These are phyloP conservation scores for Pteronura brasiliensis DNA, from an alignment of 2,113 vertebrate genomes.

Conservation along the genomic window DNA sequence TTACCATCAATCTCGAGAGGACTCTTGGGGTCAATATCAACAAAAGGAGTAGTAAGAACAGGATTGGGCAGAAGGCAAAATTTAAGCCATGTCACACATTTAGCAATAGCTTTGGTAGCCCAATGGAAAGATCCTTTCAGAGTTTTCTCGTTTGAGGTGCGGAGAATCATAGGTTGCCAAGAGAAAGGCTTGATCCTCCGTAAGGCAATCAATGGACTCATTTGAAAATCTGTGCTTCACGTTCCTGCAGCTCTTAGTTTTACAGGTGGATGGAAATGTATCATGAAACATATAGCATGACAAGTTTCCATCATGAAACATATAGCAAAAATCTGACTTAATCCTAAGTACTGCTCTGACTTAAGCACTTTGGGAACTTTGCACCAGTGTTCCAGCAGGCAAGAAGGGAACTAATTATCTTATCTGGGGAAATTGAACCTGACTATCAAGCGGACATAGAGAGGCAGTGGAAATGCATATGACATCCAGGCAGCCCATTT, in stretches of 20 bases:
- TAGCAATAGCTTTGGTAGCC: neutral
- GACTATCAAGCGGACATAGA: neutral
- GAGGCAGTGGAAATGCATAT: neutral
- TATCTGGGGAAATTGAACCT: neutral
- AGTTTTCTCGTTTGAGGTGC: fast-evolving
- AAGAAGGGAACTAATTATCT: neutral
- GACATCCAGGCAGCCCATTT: neutral
- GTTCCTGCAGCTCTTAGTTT: neutral
- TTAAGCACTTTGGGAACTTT: neutral
- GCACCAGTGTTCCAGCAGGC: neutral
- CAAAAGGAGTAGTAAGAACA: neutral
- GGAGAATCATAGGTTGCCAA: neutral
- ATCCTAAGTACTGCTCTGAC: neutral
- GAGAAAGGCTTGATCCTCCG: neutral
- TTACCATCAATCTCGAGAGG: neutral
- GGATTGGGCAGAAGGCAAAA: neutral
- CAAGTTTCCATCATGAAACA: neutral
- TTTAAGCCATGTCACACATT: neutral
- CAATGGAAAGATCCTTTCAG: neutral
- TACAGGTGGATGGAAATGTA: neutral
- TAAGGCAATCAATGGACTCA: neutral
- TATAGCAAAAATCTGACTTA: neutral
- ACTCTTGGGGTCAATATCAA: neutral
- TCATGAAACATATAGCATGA: neutral
- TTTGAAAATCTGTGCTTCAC: neutral